Conservation (phyloP, 2,113 vertebrate genomes). For the Anseranas semipalmata region DNA sequence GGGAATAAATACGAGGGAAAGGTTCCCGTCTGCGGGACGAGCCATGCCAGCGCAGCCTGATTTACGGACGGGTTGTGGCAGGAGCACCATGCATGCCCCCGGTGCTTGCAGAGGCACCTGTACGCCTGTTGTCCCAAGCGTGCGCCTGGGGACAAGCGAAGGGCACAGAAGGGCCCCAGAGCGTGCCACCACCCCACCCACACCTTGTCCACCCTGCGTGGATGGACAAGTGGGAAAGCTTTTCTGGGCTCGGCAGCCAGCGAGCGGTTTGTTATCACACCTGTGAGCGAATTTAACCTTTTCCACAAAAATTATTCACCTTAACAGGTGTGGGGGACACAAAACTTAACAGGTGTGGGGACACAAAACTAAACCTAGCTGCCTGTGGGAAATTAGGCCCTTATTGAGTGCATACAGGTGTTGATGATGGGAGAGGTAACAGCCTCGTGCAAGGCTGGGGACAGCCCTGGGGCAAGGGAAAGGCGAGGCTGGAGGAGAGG, state of each 20-base stretch:
- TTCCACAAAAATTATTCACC: neutral
- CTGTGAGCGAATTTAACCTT: neutral
- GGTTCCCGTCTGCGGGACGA: neutral
- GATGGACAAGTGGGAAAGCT: neutral
- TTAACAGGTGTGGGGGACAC: neutral
- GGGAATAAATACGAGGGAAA: neutral
- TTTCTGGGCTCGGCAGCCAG: neutral
- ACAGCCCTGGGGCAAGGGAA: neutral
- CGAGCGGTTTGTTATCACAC: neutral
- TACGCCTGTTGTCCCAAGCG: neutral
- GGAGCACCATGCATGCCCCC: no score
- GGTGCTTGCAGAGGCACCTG: neutral
- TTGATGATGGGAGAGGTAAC: neutral
- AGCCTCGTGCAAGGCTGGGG: no score
- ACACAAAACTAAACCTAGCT: neutral
- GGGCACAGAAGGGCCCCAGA: no score
- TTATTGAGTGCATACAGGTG: neutral
- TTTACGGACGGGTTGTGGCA: neutral
- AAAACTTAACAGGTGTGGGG: neutral
- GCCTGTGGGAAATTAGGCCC: neutral
- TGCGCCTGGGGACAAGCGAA: no score
- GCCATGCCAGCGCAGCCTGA: neutral
- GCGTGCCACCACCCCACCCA: neutral
- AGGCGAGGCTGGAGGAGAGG: neutral
- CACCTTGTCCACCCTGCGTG: rapidly evolving